Evolutionary conservation across 2,888 invertebrate species (phyloP), one percentile per base, ranked within the genome.

Genomic region (Peribatodes rhomboidaria): DNA sequence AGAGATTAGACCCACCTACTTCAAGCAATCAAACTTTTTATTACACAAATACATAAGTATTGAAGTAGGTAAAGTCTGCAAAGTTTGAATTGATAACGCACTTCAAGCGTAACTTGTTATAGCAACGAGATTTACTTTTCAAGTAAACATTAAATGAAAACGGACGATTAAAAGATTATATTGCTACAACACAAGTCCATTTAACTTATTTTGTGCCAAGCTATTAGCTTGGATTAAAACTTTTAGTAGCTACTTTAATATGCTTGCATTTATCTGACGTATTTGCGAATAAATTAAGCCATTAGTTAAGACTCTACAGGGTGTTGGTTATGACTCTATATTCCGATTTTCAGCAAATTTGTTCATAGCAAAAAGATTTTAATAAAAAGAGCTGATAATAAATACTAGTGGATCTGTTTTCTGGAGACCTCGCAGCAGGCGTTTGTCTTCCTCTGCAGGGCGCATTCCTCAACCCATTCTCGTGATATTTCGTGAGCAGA

Each of bases 71-170:
- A 55, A 47, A 47, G 54, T 59, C 62, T 62, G 65, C 50, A 44
- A 55, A 58, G 56, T 62, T 56, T 57, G 49, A 62, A 65, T 61
- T 53, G 46, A 53, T 60, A 52, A 42, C 54, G 27, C 20, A 42
- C 54, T 53, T 53, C 9, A 37, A 20, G 22, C 9, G 10, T 41
- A 55, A 53, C 53, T 53, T 46, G 53, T 46, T 27, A 27, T 14
- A 37, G n/a, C 39, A 52, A 52, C 27, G 18, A 50, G 27, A 55
- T 56, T 65, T 56, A 41, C 52, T 59, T 59, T 44, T 37, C 41
- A 22, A 33, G 14, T 52, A 44, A 39, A 53, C 27, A 35, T 33
- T 33, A 52, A 42, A 59, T 44, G 42, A 52, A 59, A 20, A 50
- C n/a, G 33, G 46, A 50, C 20, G 35, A 50, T 50, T 50, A 35